Evolutionary conservation across 2,888 invertebrate species (phyloP).

Genomic region (Isoperla grammatica): DNA sequence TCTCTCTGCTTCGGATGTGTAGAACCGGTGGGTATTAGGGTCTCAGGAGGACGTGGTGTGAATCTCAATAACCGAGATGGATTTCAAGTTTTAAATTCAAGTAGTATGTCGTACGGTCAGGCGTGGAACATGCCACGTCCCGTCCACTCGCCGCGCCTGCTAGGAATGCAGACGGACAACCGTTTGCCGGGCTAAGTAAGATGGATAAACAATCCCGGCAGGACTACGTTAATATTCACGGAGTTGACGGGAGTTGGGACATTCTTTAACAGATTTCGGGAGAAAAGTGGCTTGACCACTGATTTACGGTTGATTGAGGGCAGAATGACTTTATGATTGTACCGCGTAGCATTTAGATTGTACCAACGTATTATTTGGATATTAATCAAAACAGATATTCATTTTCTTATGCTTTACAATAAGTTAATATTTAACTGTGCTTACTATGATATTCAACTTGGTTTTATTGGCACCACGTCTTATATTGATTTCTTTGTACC

Average conservation of each 20-base stretch:
- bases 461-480: neutral
- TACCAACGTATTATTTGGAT: too few relatives aligned
- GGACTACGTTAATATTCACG: neutral
- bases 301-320: too few relatives aligned
- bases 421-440: too few relatives aligned
- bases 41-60: neutral
- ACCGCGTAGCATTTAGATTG: too few relatives aligned
- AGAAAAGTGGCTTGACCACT: too few relatives aligned
- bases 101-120: neutral
- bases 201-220: constrained; percentile 9
- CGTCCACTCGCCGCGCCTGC: neutral
- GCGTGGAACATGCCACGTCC: neutral
- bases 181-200: constrained; percentile 11
- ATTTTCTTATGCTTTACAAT: too few relatives aligned
- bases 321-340: too few relatives aligned
- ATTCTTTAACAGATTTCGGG: too few relatives aligned
- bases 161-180: neutral
- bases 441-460: neutral
- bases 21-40: constrained; percentile 8
- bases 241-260: too few relatives aligned
- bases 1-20: constrained; percentile 1
- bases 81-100: neutral
- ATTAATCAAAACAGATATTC: too few relatives aligned
- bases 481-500: neutral
- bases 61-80: constrained; percentile 3